A percentile compares a stretch with the other conserved stretches of the same genome.
These are phyloP conservation scores for Apamea anceps DNA, from an alignment of 2,888 invertebrate genomes.

Conservation along the genomic window DNA sequence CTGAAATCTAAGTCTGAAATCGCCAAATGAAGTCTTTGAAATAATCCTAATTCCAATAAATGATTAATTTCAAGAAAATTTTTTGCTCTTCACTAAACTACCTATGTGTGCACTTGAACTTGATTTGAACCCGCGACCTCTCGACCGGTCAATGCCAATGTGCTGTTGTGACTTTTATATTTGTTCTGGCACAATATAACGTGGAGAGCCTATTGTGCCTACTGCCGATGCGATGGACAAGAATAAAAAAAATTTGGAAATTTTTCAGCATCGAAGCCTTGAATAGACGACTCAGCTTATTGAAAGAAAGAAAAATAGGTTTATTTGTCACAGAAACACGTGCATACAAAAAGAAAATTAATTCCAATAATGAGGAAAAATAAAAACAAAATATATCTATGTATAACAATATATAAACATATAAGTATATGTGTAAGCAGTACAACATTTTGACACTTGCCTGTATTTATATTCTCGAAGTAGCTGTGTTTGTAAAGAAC, in stretches of 20 bases:
- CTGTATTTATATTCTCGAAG: too few species aligned
- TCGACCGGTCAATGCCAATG: conserved; percentile 40
- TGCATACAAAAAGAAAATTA: too few species aligned
- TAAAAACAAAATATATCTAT: too few species aligned
- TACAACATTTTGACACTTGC: too few species aligned
- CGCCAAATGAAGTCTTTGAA: not conserved
- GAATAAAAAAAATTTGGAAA: not conserved
- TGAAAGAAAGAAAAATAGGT: too few species aligned
- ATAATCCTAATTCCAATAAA: not conserved
- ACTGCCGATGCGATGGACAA: not conserved
- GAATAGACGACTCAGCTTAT: too few species aligned
- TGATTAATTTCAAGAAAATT: not conserved
- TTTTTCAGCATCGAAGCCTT: not conserved
- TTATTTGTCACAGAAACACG: too few species aligned
- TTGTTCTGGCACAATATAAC: conserved; percentile 1
- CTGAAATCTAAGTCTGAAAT: not conserved
- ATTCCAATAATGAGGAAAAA: too few species aligned
- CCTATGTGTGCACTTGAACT: conserved; percentile 38
- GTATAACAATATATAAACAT: too few species aligned
- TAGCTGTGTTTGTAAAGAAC: too few species aligned
- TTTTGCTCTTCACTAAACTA: not conserved
- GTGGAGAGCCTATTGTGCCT: not conserved
- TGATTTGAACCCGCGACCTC: conserved; percentile 44
- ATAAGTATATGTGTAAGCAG: too few species aligned
- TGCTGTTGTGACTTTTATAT: conserved; percentile 21